Base-by-base conservation (phyloP, 2,797 vertebrate genomes). In the Mus spretus region DNA sequence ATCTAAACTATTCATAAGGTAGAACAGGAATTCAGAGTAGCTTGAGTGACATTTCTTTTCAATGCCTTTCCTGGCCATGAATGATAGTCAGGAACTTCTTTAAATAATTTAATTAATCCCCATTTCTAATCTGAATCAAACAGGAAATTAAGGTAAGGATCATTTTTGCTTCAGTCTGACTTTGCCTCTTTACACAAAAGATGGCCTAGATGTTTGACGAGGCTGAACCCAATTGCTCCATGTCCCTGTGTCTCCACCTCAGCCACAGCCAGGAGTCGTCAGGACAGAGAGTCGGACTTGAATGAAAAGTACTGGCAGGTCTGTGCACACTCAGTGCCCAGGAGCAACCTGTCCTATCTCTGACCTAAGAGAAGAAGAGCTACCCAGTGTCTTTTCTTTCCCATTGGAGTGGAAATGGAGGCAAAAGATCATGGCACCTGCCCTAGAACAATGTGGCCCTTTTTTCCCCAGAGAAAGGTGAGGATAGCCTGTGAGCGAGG, bases 371-470 rank as follows among this genome's bases (percentile, higher is more conserved):
- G 65, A 8, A 91, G 34, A 13, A 6, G 13, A 9, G 22, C 3
- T 40, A 20, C 63, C 26, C 17, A 44, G 10, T 15, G 31, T 17
- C 13, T 84, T 95, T 47, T 37, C 84, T 53, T 53, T 78, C 44
- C 28, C 11, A 1, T 1, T 0, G 14, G 28, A 63, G 40, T 65
- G 7, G 12, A 10, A 70, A 20, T 10, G n/a, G 9, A 15, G 44
- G 37, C 63, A 6, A 12, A 7, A 89, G 8, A 50, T 7, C 5
- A 0, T 10, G 12, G 61, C 10, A n/a, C 26, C 26, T 70, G 11
- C 3, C 0, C 1, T 6, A 4, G 8, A 11, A 15, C 44, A 50
- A 4, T 28, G 37, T 59, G 10, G 8, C 19, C 22, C 14, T 12
- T 2, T 34, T 24, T 83, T 59, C 34, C 34, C 17, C 78, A 10